A percentile compares a stretch with the other conserved stretches of the same genome.
Evolutionary conservation across 2,888 invertebrate species (phyloP).

Genomic region (Microchrysa polita): DNA sequence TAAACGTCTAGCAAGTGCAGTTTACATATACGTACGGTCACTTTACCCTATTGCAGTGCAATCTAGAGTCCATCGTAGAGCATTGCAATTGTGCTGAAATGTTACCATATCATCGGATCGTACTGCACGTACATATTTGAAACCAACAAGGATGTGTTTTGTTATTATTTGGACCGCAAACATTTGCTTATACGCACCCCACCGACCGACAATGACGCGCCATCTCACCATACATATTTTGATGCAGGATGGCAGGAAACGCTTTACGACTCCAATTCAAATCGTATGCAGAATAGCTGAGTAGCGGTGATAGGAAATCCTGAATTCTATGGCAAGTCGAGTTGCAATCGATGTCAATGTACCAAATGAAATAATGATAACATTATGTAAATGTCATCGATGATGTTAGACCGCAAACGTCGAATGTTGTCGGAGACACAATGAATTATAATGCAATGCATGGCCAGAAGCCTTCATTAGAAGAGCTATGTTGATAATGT

Average conservation of each 20-base stretch:
- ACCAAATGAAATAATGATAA: constrained; percentile 31
- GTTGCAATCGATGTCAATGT: too few relatives aligned
- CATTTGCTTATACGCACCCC: constrained; percentile 37
- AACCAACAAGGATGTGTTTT: constrained; percentile 38
- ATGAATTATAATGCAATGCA: too few relatives aligned
- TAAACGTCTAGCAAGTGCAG: too few relatives aligned
- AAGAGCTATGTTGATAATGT: too few relatives aligned
- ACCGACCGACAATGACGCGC: too few relatives aligned
- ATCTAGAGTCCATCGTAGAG: too few relatives aligned
- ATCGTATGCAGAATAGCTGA: not conserved
- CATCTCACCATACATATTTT: constrained; percentile 3
- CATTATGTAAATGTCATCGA: constrained; percentile 35
- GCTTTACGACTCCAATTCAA: not conserved
- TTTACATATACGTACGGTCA: too few relatives aligned
- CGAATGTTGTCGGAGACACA: too few relatives aligned
- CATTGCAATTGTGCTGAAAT: too few relatives aligned
- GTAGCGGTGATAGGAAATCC: constrained; percentile 23
- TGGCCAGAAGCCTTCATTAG: too few relatives aligned
- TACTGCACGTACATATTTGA: not conserved
- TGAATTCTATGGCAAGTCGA: not conserved
- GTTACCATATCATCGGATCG: not conserved
- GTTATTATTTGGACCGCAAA: constrained; percentile 42
- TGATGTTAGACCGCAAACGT: too few relatives aligned
- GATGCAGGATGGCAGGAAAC: not conserved
- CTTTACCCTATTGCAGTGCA: too few relatives aligned